These are phyloP conservation scores for Drosophila helvetica DNA, from an alignment of 2,888 invertebrate genomes.

Conservation along the genomic window DNA sequence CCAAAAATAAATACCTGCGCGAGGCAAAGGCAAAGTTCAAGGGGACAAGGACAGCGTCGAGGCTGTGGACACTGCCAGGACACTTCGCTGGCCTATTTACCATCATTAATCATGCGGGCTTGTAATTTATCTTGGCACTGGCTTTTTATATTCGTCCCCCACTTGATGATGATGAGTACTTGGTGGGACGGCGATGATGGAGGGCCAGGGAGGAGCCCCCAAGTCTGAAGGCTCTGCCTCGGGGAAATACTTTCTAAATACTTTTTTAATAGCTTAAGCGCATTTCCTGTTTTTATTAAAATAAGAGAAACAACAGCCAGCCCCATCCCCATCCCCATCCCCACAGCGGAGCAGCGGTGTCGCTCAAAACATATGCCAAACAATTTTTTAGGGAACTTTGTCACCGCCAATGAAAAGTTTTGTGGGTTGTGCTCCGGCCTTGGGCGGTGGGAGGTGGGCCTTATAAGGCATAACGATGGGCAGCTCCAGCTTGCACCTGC, in stretches of 20 bases:
- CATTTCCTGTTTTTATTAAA: conserved; percentile 72
- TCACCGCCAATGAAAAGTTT: conserved; percentile 68
- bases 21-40: conserved; percentile 45
- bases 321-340: too few species aligned
- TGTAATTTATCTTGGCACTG: conserved; percentile 74
- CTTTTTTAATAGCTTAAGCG: conserved; percentile 79
- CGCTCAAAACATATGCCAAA: conserved; percentile 59
- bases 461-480: conserved; percentile 49
- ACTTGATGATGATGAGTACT: conserved; percentile 16
- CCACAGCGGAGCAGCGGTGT: conserved; percentile 1
- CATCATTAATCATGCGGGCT: conserved; percentile 73
- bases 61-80: conserved; percentile 7
- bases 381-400: conserved; percentile 62
- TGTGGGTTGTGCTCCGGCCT: conserved; percentile 7
- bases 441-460: conserved; percentile 19
- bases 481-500: conserved; percentile 62
- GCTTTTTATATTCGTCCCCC: conserved; percentile 35
- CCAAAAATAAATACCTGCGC: conserved; percentile 42
- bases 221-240: conserved; percentile 9
- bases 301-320: conserved; percentile 29
- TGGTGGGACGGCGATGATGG: conserved; percentile 3
- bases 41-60: conserved; percentile 40
- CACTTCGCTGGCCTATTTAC: conserved; percentile 50
- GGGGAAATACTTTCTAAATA: conserved; percentile 73
- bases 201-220: background rate